Evolutionary conservation across 2,797 vertebrate species (phyloP).

Genomic region (Xenopus petersii): DNA sequence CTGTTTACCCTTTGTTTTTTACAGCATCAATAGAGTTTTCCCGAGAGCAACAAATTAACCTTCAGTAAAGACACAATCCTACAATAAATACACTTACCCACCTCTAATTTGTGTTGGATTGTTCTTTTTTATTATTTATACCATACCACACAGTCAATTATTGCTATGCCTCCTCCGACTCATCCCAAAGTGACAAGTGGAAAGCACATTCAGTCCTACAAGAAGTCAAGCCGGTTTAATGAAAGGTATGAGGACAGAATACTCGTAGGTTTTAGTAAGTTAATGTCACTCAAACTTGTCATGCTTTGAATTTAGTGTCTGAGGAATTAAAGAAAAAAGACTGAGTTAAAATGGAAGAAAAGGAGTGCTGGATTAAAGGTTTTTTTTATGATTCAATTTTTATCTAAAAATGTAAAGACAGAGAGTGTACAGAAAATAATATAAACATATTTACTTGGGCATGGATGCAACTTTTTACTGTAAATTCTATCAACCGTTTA

Average conservation of each 20-base stretch:
- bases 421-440: neutral
- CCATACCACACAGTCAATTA: constrained; percentile 47
- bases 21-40: constrained; percentile 44
- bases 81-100: neutral
- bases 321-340: neutral
- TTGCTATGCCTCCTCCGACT: constrained; percentile 53
- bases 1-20: constrained; percentile 44
- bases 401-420: neutral
- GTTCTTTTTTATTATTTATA: constrained; percentile 53
- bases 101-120: constrained; percentile 28
- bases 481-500: no score
- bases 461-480: no score
- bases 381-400: neutral
- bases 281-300: constrained; percentile 41
- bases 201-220: constrained; percentile 48
- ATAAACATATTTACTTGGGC: neutral
- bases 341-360: constrained; percentile 25
- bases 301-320: constrained; percentile 21
- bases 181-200: constrained; percentile 52
- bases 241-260: constrained; percentile 39
- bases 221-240: constrained; percentile 51
- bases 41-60: constrained; percentile 41
- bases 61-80: constrained; percentile 28
- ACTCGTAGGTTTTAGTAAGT: constrained; percentile 39
- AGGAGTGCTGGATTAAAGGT: neutral